A percentile compares a stretch with the other conserved stretches of the same genome.
Evolutionary conservation across 2,888 invertebrate species (phyloP).

Genomic region (Chalcis sispes): DNA sequence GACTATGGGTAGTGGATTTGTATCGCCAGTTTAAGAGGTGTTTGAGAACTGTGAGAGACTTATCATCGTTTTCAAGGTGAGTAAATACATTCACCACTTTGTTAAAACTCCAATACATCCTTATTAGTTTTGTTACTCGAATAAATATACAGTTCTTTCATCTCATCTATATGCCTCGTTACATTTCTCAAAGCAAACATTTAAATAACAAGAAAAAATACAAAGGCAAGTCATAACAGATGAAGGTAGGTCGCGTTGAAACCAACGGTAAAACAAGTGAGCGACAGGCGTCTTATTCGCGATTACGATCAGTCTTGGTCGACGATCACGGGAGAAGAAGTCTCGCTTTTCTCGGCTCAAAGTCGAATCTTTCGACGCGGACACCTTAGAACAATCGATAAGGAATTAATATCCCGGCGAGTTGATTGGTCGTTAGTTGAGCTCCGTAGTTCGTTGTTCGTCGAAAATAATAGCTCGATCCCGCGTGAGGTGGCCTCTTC

Average conservation of each 20-base stretch:
- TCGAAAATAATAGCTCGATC: conserved; percentile 71
- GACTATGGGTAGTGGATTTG: conserved; percentile 84
- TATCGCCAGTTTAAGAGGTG: conserved; percentile 84
- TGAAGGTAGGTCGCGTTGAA: conserved; percentile 58
- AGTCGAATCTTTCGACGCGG: conserved; percentile 58
- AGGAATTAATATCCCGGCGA: conserved; percentile 71
- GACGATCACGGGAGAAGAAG: conserved; percentile 53
- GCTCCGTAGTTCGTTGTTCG: neutral
- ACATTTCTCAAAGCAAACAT: conserved; percentile 59
- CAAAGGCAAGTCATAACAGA: conserved; percentile 50
- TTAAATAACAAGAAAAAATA: conserved; percentile 41
- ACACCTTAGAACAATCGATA: conserved; percentile 69
- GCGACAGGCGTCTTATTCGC: conserved; percentile 59
- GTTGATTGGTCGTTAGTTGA: conserved; percentile 72
- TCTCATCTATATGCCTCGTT: conserved; percentile 30
- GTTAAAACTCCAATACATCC: too few species aligned
- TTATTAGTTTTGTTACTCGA: neutral
- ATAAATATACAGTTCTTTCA: neutral
- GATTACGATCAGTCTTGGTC: conserved; percentile 61
- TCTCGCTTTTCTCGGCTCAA: conserved; percentile 57
- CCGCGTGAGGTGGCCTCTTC: conserved; percentile 37
- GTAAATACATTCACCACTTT: conserved; percentile 29
- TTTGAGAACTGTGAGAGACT: conserved; percentile 66
- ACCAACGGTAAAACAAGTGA: conserved; percentile 45
- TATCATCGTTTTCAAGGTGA: conserved; percentile 57